Conservation (phyloP, 2,888 invertebrate species). For the Brachynemurus nebulosus region DNA sequence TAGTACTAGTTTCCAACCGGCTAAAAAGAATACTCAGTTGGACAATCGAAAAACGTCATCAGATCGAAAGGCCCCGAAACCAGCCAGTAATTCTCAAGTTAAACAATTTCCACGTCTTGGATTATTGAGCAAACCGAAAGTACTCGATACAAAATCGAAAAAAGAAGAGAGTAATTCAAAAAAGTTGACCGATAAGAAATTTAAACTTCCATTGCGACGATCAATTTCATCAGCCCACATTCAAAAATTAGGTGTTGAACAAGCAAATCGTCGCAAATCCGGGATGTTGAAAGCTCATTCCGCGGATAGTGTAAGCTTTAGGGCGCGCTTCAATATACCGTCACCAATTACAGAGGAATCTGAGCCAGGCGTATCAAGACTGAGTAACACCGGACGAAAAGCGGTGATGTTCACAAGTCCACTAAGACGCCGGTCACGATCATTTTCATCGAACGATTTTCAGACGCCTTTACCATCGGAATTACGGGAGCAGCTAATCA, state of each 20-base stretch:
- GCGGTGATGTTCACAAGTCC: slow-evolving; percentile 26
- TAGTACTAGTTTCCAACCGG: no score
- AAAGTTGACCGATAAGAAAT: no score
- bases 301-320: slow-evolving; percentile 27
- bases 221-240: slow-evolving; percentile 38
- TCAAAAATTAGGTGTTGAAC: slow-evolving; percentile 30
- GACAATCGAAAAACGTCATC: background rate
- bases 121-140: no score
- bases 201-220: slow-evolving; percentile 22
- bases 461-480: slow-evolving; percentile 32
- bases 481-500: slow-evolving; percentile 31
- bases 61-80: background rate
- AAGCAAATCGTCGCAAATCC: slow-evolving; percentile 23
- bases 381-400: slow-evolving; percentile 21
- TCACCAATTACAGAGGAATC: slow-evolving; percentile 28
- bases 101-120: no score
- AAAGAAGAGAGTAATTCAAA: no score
- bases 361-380: slow-evolving; percentile 20
- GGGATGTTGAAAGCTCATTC: slow-evolving; percentile 35
- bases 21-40: no score
- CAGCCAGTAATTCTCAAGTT: no score
- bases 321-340: background rate
- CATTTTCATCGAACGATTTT: no score
- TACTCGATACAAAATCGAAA: no score
- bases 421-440: slow-evolving; percentile 20